These are phyloP conservation scores for Balearica regulorum DNA, from an alignment of 2,797 vertebrate genomes.

Conservation along the genomic window DNA sequence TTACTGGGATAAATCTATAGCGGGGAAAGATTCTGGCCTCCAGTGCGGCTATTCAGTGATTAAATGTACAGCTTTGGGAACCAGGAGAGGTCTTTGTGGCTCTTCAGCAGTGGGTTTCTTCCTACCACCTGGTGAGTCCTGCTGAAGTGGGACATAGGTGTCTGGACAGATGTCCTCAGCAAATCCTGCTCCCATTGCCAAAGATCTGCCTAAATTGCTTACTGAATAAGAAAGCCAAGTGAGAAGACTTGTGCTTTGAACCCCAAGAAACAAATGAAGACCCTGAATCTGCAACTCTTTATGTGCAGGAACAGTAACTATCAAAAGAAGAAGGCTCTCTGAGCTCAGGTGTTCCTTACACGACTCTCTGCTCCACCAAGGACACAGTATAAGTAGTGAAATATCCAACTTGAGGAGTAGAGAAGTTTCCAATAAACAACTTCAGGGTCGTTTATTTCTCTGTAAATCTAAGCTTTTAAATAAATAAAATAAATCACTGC, in stretches of 20 bases:
- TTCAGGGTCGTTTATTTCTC: neutral
- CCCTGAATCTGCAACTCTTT: neutral
- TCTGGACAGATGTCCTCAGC: neutral
- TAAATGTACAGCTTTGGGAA: neutral
- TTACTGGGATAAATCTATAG: neutral
- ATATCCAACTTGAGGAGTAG: neutral
- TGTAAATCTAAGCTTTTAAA: neutral
- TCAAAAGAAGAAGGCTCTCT: neutral
- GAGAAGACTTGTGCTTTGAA: neutral
- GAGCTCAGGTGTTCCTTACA: neutral
- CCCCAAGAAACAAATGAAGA: neutral
- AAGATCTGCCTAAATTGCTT: neutral
- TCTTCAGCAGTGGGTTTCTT: neutral
- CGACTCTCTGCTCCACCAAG: neutral
- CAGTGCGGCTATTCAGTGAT: neutral
- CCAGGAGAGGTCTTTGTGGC: neutral
- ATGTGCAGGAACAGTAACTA: neutral
- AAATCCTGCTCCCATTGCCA: neutral
- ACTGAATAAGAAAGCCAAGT: neutral
- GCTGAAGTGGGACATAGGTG: neutral
- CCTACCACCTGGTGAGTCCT: neutral
- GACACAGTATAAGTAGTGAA: neutral
- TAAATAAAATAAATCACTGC: neutral
- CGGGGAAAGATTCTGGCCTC: neutral
- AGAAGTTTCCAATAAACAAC: neutral